Conservation (phyloP, 2,888 invertebrate species). For the Leptothorax acervorum region DNA sequence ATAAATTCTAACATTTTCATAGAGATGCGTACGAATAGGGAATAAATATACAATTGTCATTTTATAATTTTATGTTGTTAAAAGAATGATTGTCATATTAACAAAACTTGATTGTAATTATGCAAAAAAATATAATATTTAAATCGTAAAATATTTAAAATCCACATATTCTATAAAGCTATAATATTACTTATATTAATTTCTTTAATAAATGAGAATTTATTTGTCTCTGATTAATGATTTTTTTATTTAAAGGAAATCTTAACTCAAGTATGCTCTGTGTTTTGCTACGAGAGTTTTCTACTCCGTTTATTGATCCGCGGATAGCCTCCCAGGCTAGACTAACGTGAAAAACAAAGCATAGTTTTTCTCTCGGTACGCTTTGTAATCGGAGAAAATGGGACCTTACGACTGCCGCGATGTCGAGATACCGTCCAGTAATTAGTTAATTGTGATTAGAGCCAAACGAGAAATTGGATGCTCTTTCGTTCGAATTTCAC, state of each 20-base stretch:
- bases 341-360: constrained; percentile 44
- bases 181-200: not conserved
- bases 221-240: not conserved
- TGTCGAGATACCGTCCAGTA: constrained; percentile 55
- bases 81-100: not conserved
- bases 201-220: not conserved
- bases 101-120: not conserved
- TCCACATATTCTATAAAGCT: not conserved
- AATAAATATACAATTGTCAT: not conserved
- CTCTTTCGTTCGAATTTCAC: constrained; percentile 43
- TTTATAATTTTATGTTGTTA: too few relatives aligned
- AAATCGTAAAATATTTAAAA: not conserved
- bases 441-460: constrained; percentile 65
- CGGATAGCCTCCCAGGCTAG: not conserved
- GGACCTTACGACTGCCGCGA: constrained; percentile 56
- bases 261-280: not conserved
- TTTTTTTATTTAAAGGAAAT: not conserved
- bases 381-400: constrained; percentile 64
- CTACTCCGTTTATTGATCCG: constrained; percentile 42
- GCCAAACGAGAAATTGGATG: constrained; percentile 44
- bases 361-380: constrained; percentile 25
- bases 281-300: constrained; percentile 7
- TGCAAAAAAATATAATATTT: not conserved
- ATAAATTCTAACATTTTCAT: not conserved
- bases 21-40: not conserved